Base-by-base conservation (phyloP, 1,140 invertebrate genomes). In the Drosophila sucinea region DNA sequence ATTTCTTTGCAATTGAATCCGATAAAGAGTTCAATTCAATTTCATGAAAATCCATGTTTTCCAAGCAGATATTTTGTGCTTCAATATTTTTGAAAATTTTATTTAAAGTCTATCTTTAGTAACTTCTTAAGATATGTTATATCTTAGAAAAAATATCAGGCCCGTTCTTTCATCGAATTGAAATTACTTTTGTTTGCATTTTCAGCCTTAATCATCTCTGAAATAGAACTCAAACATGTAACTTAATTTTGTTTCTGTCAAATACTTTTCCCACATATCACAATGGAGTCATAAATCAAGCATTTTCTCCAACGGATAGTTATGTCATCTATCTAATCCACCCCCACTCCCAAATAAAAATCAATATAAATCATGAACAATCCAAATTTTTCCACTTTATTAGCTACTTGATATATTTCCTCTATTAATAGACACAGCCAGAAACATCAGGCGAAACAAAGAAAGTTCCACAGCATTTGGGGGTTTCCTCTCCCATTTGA, bases 381-480 rank as follows among this genome's bases (percentile, higher is more conserved):
- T 2, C 17, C 7, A 51, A 3, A 10, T 51, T 8, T 51, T 51
- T 32, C 8, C 54, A n/a, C 6, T 32, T n/a, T 56, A 32, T 56
- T 32, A 17, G 32, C 29, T 55, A 29, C 54, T n/a, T 32, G 27
- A 56, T 32, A 32, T 2, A 56, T 32, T 56, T 56, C 29, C n/a
- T 30, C 10, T n/a, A 29, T 56, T n/a, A 32, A 30, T 56, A 32
- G 11, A 17, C 11, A 51, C 10, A 51, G 25, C 23, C 44, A 51
- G 44, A 51, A 27, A 51, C 25, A 27, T 27, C 6, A 27, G 25
- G 44, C 23, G 3, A 27, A 35, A 57, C 79, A 87, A 86, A 65
- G 82, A 86, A 86, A 86, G 75, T 81, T 71, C 55, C 74, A 54
- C 63, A 65, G 44, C n/a, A 66, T 67, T 4, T 38, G 63, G 56